Percentiles rank a stretch among this genome's conserved stretches.
phyloP scores from a whole-genome alignment of 2,797 vertebrate species.

The Dicrostonyx torquatus region DNA sequence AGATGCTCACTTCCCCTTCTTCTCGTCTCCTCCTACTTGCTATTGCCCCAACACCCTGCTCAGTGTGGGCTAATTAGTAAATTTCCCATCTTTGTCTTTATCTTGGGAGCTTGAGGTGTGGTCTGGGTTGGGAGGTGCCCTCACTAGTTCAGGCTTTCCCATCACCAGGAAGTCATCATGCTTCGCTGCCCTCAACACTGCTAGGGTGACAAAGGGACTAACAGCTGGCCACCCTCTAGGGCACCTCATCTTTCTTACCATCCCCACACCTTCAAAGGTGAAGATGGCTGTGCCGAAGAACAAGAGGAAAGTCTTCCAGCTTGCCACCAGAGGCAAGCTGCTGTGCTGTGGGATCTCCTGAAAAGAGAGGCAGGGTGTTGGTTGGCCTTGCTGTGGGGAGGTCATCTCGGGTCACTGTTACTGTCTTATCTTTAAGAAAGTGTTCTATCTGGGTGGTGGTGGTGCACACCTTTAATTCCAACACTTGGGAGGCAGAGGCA shows the following conservation, averaged over 20 bases:
- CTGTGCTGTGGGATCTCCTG: conserved; percentile 91
- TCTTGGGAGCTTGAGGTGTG: background rate
- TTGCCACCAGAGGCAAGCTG: conserved; percentile 89
- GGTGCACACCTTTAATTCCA: too few relatives aligned
- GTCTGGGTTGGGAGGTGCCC: background rate
- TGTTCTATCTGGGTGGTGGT: too few relatives aligned
- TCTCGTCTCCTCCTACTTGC: background rate
- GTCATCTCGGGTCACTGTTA: too few relatives aligned
- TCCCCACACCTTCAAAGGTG: conserved; percentile 96
- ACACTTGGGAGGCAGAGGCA: too few relatives aligned
- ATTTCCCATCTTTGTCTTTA: background rate
- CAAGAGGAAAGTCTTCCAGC: conserved; percentile 91
- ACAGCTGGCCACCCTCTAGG: background rate
- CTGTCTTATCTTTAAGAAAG: background rate
- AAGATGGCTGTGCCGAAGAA: conserved; percentile 98
- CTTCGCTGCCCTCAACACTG: background rate
- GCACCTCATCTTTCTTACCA: conserved; percentile 87
- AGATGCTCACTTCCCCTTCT: background rate
- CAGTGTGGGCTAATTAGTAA: background rate
- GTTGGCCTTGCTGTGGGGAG: background rate
- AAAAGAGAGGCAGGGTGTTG: background rate
- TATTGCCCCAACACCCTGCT: background rate
- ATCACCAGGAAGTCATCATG: background rate
- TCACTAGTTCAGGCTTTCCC: background rate
- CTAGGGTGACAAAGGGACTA: background rate